These are phyloP conservation scores for Cydia fagiglandana DNA, from an alignment of 1,140 invertebrate genomes.

Conservation along the genomic window DNA sequence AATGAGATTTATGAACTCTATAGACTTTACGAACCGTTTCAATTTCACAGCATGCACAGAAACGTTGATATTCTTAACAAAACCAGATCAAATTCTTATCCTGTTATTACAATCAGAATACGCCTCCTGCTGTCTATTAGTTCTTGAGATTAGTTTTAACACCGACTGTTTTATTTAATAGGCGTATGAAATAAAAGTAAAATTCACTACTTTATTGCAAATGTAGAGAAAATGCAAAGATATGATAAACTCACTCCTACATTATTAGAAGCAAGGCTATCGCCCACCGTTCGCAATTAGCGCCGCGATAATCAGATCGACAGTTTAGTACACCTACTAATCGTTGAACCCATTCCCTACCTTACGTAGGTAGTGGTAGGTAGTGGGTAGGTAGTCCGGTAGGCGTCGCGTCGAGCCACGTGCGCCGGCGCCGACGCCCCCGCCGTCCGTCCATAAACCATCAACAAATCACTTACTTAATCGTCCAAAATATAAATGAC, in stretches of 20 bases:
- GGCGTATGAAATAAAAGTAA: neutral
- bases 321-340: constrained; percentile 27
- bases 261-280: constrained; percentile 3
- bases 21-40: neutral
- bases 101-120: too few relatives aligned
- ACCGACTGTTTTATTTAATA: too few relatives aligned
- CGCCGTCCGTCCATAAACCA: constrained; percentile 6
- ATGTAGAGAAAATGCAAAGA: constrained; percentile 10
- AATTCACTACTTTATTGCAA: neutral
- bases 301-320: constrained; percentile 22
- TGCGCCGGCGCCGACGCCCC: constrained; percentile 20
- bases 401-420: constrained; percentile 21
- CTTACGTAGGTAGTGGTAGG: constrained; percentile 18
- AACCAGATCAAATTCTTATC: too few relatives aligned
- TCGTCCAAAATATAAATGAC: too few relatives aligned
- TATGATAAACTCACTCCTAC: neutral
- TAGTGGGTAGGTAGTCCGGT: constrained; percentile 5
- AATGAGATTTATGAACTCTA: constrained; percentile 3
- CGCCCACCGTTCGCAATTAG: constrained; percentile 28
- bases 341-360: neutral
- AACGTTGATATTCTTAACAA: too few relatives aligned
- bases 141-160: too few relatives aligned
- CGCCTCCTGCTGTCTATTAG: too few relatives aligned
- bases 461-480: constrained; percentile 27
- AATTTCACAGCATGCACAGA: too few relatives aligned